Evolutionary conservation across 2,888 invertebrate genomes (phyloP), one percentile per base, ranked within the genome.

Genomic region (Baccha elongata): DNA sequence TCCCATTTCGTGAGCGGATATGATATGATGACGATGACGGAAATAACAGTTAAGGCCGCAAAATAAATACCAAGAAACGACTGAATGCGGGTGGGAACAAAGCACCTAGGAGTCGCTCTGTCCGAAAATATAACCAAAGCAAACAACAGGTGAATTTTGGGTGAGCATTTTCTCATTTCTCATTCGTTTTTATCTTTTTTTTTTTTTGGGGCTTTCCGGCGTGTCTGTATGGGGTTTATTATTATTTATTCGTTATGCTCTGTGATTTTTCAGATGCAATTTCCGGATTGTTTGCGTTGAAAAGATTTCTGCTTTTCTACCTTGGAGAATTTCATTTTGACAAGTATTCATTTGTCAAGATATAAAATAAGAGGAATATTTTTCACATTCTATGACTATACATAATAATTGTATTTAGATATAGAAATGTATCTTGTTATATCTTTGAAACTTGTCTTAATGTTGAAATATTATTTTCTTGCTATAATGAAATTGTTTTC

Each of bases 1-100:
- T 65, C 13, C 52, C 60, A 15, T 29, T 67, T 71, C 58, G 40
- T 58, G 23, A 67, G 44, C 80, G 80, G 80, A 81, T 65, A 75
- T 81, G 75, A 75, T 67, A 81, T 75, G 75, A 81, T 62, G 81
- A 72, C 60, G 67, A 67, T 48, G 65, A 29, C 65, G 75, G 81
- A 81, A 75, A 75, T 46, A 81, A 62, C 75, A 75, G 81, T 75
- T 81, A 75, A 81, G 62, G 81, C 81, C 81, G 46, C 81, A 73
- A 75, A 75, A 75, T 75, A 71, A 81, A 81, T 71, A 75, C 65
- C 60, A 71, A 58, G 65, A 74, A 13, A 1, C 17, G 11, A 17
- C 29, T n/a, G n/a, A 26, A 26, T 6, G 50, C 13, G 13, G 48
- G 52, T 29, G 55, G 58, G 69, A 80, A 55, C 17, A 58, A 17